Evolutionary conservation across 2,888 invertebrate species (phyloP).

Genomic region (Synanthedon myopaeformis): DNA sequence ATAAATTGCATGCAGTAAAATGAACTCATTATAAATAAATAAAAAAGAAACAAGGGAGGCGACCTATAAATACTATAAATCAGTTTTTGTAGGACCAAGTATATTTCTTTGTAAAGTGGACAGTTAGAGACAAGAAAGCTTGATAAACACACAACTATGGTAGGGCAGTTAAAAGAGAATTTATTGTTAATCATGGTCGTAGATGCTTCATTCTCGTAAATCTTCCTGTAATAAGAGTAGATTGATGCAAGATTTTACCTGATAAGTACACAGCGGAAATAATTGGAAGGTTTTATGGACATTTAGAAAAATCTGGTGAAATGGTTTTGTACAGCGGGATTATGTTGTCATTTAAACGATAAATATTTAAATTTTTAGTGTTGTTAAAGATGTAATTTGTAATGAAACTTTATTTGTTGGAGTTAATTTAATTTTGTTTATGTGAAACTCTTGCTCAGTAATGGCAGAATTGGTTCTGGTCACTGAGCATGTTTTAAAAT

Average conservation of each 20-base stretch:
- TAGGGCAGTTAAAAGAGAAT: slow-evolving; percentile 47
- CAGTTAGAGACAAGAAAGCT: slow-evolving; percentile 14
- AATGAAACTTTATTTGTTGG: slow-evolving; percentile 7
- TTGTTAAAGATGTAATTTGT: slow-evolving; percentile 18
- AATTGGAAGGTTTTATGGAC: slow-evolving; percentile 52
- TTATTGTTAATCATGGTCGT: slow-evolving; percentile 53
- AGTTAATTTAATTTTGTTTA: slow-evolving; percentile 15
- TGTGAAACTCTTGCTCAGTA: slow-evolving; percentile 15
- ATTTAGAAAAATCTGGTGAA: slow-evolving; percentile 15
- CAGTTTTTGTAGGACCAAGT: slow-evolving; percentile 34
- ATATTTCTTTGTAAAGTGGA: slow-evolving; percentile 17
- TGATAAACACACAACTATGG: slow-evolving; percentile 29
- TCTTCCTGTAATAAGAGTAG: slow-evolving; percentile 56
- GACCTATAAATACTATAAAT: slow-evolving; percentile 38
- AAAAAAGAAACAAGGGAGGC: slow-evolving; percentile 33
- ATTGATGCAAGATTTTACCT: slow-evolving; percentile 48
- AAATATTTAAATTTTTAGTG: background rate
- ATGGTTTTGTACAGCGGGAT: background rate
- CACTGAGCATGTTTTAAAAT: slow-evolving; percentile 35
- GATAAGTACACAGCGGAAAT: slow-evolving; percentile 52
- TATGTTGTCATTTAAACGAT: background rate
- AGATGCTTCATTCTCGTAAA: slow-evolving; percentile 53
- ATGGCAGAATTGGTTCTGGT: slow-evolving; percentile 32
- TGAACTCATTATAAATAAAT: slow-evolving; percentile 28
- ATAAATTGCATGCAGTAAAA: slow-evolving; percentile 20